Evolutionary conservation across 2,797 vertebrate species (phyloP), one percentile per base, ranked within the genome.

Genomic region (Ciconia nigra): DNA sequence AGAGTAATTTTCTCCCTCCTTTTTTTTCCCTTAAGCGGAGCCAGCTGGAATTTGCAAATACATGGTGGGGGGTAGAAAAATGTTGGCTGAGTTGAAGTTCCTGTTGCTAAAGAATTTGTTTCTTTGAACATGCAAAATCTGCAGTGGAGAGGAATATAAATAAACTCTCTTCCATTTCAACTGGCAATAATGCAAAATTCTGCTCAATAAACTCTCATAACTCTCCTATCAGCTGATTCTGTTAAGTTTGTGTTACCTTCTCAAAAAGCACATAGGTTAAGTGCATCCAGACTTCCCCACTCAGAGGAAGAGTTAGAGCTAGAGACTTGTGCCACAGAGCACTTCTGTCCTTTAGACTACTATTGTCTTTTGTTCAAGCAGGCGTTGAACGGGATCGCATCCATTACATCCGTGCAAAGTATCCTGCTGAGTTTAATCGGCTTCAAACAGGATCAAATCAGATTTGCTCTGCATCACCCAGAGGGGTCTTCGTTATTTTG

Each of bases 81-180:
- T n/a, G 29, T 70, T 93, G 85, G 63, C 92, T 67, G 59, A 73
- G 84, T 70, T 79, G n/a, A 87, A 84, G 80, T 79, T 94, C 90
- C 80, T 96, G 80, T 90, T 91, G 80, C 80, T 95, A 82, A 93
- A 95, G 90, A 89, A 92, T 88, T 86, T 90, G 29, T 76, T 95
- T 73, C 85, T 95, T 90, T 88, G 83, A 95, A 91, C 54, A 35
- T 83, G 57, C 58, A 89, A 81, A 95, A 83, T 79, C 80, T 84
- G 83, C 47, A 52, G 62, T 61, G 65, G 55, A 52, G 51, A 67
- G 70, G 52, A 79, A 73, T 86, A 58, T 65, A 90, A 96, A 93
- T 69, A 76, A 66, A 20, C 52, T 58, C 1, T 49, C 62, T 85
- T 70, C 37, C 51, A n/a, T 67, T 96, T 87, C 58, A 87, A 9